Evolutionary conservation across 2,113 vertebrate species (phyloP).

Genomic region (Tupaia chinensis): DNA sequence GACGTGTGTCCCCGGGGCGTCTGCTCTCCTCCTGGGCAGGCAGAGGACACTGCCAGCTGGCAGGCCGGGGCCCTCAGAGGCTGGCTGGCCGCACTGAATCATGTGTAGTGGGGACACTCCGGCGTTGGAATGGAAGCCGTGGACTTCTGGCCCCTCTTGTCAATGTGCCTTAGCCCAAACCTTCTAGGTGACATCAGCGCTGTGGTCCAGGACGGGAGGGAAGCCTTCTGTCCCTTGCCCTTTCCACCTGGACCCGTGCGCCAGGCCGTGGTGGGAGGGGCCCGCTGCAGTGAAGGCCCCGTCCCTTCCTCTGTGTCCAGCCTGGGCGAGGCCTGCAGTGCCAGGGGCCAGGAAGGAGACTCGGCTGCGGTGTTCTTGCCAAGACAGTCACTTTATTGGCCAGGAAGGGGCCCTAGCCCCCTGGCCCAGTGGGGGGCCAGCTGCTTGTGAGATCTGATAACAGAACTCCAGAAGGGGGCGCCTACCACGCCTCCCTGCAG

Average conservation of each 20-base stretch:
- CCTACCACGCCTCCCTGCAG: neutral
- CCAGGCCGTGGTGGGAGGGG: neutral
- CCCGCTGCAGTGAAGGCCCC: neutral
- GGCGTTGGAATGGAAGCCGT: neutral
- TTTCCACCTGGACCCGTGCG: neutral
- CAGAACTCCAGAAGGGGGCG: neutral
- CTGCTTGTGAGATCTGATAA: neutral
- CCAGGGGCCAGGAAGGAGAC: slow-evolving; percentile 48
- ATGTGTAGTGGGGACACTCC: neutral
- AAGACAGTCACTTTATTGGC: slow-evolving; percentile 69
- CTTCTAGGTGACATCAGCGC: neutral
- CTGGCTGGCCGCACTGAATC: neutral
- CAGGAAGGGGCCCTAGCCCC: slow-evolving; percentile 36
- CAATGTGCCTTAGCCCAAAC: slow-evolving; percentile 69
- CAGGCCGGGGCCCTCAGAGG: neutral
- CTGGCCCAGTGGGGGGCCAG: neutral
- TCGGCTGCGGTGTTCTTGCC: slow-evolving; percentile 3
- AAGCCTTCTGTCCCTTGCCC: neutral
- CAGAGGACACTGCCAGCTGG: neutral
- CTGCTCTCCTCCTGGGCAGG: neutral
- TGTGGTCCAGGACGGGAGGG: neutral
- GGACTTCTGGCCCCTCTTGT: neutral
- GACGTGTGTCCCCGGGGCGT: neutral
- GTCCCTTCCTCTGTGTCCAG: slow-evolving; percentile 61
- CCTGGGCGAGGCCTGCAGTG: neutral